Evolutionary conservation across 2,113 vertebrate species (phyloP), one percentile per base, ranked within the genome.

Genomic region (Sclerurus mexicanus): DNA sequence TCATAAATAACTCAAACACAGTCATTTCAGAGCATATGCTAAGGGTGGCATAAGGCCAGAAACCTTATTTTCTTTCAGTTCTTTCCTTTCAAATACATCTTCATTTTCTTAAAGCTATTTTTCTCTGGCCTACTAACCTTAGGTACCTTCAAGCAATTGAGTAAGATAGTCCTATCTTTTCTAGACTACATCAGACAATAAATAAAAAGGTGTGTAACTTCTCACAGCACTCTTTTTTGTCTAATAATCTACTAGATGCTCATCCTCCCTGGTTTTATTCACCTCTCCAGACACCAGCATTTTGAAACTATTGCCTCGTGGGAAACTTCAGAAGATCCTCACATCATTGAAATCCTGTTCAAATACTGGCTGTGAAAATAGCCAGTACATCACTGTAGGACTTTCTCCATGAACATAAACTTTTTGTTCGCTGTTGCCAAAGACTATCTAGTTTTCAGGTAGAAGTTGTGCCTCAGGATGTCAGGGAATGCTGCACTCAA

Each of bases 41-140:
- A 79, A 79, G n/a, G 20, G 67, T 66, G 71, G 25, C 35, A 25
- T 7, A 44, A 91, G 59, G 47, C 63, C 71, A 92, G 92, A 93
- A 95, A 77, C 13, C 9, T 62, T 1, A 47, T 80, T 90, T 91
- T 77, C 62, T 93, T 94, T 79, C 67, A 60, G 30, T 68, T 75
- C 19, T 59, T 87, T 91, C 33, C 68, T 75, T 96, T 87, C 79
- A 92, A 88, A 74, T 59, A 30, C 13, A 84, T 74, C 49, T 79
- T 93, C 37, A 39, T 72, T 82, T 89, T 46, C 19, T 46, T 46
- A 21, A 91, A 91, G 55, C 20, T 89, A 23, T 85, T 91, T 94
- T 80, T 73, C 67, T 90, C 42, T 53, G 35, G 50, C 59, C 60
- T 90, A 22, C 47, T 67, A 62, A 76, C 50, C 37, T 86, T 77